Percentiles rank a stretch among this genome's conserved stretches.
Conservation (phyloP, 1,140 invertebrate genomes). For the Arctopsyche grandis region DNA sequence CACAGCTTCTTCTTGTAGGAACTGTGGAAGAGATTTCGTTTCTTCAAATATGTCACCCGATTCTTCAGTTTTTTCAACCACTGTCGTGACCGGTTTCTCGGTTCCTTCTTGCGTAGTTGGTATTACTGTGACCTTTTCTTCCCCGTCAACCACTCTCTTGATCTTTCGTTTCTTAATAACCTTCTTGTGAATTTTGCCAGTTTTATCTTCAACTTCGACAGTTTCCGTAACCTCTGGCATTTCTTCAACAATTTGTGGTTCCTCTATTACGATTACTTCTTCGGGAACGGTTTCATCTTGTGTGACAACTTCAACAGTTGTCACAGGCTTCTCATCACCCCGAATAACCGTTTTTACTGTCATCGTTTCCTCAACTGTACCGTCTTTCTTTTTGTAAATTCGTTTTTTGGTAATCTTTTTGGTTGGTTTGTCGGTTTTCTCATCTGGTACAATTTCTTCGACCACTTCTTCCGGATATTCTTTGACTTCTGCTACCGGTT, state of each 20-base stretch:
- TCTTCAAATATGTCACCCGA: slow-evolving; percentile 33
- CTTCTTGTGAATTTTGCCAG: slow-evolving; percentile 55
- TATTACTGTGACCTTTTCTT: slow-evolving; percentile 59
- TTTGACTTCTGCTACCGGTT: slow-evolving; percentile 61
- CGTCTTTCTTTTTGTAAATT: slow-evolving; percentile 45
- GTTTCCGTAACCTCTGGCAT: slow-evolving; percentile 43
- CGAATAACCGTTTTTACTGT: slow-evolving; percentile 55
- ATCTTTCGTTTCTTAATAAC: slow-evolving; percentile 58
- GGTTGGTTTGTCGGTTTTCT: slow-evolving; percentile 59
- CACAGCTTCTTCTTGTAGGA: slow-evolving; percentile 9
- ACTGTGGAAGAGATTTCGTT: slow-evolving; percentile 31
- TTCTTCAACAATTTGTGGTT: slow-evolving; percentile 53
- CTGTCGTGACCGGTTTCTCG: slow-evolving; percentile 47
- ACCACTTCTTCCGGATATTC: slow-evolving; percentile 39
- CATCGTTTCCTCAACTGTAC: slow-evolving; percentile 39
- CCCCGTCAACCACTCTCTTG: slow-evolving; percentile 58
- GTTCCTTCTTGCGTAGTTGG: slow-evolving; percentile 56
- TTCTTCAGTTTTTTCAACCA: slow-evolving; percentile 46
- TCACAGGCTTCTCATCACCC: slow-evolving; percentile 57
- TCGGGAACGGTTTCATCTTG: slow-evolving; percentile 42
- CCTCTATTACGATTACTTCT: slow-evolving; percentile 35
- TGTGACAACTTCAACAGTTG: slow-evolving; percentile 54
- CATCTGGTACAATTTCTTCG: slow-evolving; percentile 40
- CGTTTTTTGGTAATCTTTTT: slow-evolving; percentile 54
- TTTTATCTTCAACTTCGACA: slow-evolving; percentile 35